Evolutionary conservation across 2,113 vertebrate species (phyloP).

Genomic region (Centrocercus urophasianus): DNA sequence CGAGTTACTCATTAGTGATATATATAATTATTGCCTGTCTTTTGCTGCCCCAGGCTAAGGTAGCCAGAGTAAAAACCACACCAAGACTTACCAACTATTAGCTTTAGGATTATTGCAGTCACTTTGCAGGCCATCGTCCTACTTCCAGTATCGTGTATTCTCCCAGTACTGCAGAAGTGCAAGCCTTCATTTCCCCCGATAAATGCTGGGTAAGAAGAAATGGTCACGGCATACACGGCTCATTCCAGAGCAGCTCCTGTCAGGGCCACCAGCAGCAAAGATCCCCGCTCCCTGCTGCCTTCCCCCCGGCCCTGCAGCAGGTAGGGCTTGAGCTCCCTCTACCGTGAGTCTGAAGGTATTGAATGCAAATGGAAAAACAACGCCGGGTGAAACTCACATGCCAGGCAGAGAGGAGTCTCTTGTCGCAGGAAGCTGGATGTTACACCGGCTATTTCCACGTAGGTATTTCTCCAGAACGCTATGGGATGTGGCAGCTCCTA

Average conservation of each 20-base stretch:
- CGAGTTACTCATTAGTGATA: not conserved
- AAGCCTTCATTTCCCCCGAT: not conserved
- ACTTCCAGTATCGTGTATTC: fast-evolving
- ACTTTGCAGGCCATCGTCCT: fast-evolving
- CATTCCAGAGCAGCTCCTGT: not conserved
- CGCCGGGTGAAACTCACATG: not conserved
- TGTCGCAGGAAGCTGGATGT: too few species aligned
- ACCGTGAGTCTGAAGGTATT: not conserved
- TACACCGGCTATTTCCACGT: not conserved
- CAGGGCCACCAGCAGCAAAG: fast-evolving
- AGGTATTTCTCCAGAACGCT: not conserved
- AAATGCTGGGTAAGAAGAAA: not conserved
- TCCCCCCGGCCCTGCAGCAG: not conserved
- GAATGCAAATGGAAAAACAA: not conserved
- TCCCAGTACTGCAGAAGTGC: fast-evolving
- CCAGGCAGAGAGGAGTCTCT: fast-evolving
- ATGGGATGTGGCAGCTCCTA: not conserved
- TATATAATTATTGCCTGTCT: not conserved
- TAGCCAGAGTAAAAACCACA: fast-evolving
- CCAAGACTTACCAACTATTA: fast-evolving
- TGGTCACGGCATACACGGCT: fast-evolving
- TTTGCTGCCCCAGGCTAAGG: not conserved
- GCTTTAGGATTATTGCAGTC: not conserved
- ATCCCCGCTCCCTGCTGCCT: fast-evolving
- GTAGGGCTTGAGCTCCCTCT: constrained; percentile 38